Percentiles rank a stretch among this genome's conserved stretches.
These are phyloP conservation scores for Micrasema minimum DNA, from an alignment of 1,140 invertebrate genomes.

Conservation along the genomic window DNA sequence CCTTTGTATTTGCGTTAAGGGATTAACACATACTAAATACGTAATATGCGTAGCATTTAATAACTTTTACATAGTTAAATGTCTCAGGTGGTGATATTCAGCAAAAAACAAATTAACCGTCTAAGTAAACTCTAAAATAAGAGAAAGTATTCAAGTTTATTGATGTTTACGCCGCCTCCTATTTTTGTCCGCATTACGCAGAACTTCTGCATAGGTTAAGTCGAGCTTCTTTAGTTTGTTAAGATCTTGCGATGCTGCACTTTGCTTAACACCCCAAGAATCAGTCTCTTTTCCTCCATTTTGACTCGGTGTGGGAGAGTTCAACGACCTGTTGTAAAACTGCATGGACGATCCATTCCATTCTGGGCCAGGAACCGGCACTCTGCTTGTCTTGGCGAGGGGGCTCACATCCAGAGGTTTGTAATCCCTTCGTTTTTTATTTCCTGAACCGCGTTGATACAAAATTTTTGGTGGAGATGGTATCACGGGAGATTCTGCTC, in stretches of 20 bases:
- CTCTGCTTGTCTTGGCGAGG: constrained; percentile 54
- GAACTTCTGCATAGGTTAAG: constrained; percentile 83
- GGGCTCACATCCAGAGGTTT: constrained; percentile 65
- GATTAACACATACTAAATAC: background rate
- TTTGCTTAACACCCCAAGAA: constrained; percentile 73
- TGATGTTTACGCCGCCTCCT: constrained; percentile 66
- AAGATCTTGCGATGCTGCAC: constrained; percentile 81
- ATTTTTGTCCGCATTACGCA: constrained; percentile 75
- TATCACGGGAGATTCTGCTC: constrained; percentile 72
- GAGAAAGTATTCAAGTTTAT: constrained; percentile 52
- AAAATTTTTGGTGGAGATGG: constrained; percentile 69
- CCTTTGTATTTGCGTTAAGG: constrained; percentile 1
- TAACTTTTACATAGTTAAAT: background rate
- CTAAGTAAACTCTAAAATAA: constrained; percentile 5
- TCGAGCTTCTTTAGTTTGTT: constrained; percentile 83
- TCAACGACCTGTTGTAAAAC: constrained; percentile 71
- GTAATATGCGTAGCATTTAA: no score
- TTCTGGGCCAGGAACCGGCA: constrained; percentile 54
- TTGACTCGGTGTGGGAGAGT: constrained; percentile 66
- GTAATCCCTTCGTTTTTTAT: constrained; percentile 68
- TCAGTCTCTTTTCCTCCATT: constrained; percentile 65
- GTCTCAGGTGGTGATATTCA: constrained; percentile 15
- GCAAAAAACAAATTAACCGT: background rate
- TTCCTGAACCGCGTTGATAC: constrained; percentile 67
- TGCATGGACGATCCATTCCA: constrained; percentile 76